Evolutionary conservation across 2,113 vertebrate species (phyloP).

Genomic region (Sebastes schlegelii): DNA sequence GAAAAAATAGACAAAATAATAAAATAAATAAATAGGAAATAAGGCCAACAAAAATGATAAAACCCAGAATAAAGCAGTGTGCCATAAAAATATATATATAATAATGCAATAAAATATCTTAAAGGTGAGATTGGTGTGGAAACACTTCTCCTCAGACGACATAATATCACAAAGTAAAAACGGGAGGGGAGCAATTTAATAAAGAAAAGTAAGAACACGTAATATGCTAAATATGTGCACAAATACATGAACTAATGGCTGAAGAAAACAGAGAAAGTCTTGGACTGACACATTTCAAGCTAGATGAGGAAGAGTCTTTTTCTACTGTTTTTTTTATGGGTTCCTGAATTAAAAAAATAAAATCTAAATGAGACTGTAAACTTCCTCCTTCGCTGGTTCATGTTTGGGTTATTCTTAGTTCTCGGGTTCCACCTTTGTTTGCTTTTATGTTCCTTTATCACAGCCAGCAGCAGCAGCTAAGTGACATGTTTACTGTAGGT

Average conservation of each 20-base stretch:
- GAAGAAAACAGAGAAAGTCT: neutral
- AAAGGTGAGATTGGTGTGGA: neutral
- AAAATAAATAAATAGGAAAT: neutral
- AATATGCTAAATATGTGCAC: neutral
- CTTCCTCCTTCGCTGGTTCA: neutral
- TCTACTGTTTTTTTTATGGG: neutral
- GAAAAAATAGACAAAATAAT: no score
- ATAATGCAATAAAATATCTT: neutral
- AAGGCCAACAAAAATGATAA: neutral
- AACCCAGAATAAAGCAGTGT: neutral
- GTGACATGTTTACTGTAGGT: neutral
- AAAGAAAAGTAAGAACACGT: neutral
- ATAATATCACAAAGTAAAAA: neutral
- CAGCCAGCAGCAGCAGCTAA: constrained; percentile 41
- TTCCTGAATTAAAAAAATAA: neutral
- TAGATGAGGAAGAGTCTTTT: neutral
- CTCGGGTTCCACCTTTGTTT: constrained; percentile 62
- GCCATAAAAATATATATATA: neutral
- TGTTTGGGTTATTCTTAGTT: constrained; percentile 20
- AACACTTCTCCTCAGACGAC: neutral
- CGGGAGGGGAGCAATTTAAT: neutral
- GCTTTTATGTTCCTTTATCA: constrained; percentile 27
- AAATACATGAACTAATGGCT: neutral
- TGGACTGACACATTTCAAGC: neutral
- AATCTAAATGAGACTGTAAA: neutral